Percentiles rank a stretch among this genome's conserved stretches.
These are phyloP conservation scores for Herpailurus yagouaroundi DNA, from an alignment of 2,113 vertebrate genomes.

Conservation along the genomic window DNA sequence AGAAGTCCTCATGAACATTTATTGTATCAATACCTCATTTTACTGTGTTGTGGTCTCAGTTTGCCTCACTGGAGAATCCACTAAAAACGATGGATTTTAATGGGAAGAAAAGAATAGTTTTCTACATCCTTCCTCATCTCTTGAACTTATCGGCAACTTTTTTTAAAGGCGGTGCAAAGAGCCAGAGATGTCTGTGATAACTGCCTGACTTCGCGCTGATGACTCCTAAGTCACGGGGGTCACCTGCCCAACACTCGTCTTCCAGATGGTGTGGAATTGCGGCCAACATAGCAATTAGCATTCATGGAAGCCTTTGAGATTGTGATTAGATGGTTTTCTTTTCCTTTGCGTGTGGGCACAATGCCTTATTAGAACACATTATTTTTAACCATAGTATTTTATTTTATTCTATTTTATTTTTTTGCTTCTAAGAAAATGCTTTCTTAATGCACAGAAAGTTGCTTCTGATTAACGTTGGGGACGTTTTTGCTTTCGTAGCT, in stretches of 20 bases:
- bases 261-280: conserved; percentile 1
- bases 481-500: conserved; percentile 62
- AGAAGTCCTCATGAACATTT: conserved; percentile 61
- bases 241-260: conserved; percentile 29
- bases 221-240: conserved; percentile 18
- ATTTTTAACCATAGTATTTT: conserved; percentile 47
- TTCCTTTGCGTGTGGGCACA: conserved; percentile 53
- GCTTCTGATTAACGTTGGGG: conserved; percentile 66
- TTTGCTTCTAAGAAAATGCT: conserved; percentile 64
- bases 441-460: conserved; percentile 65
- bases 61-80: conserved; percentile 73
- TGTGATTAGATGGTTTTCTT: conserved; percentile 19
- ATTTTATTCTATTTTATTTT: background rate
- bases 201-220: conserved; percentile 42
- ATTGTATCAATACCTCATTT: conserved; percentile 83
- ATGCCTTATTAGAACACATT: conserved; percentile 67
- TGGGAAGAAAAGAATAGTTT: conserved; percentile 62
- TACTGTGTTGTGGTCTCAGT: conserved; percentile 77
- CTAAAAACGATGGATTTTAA: conserved; percentile 67
- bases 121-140: conserved; percentile 40
- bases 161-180: conserved; percentile 53
- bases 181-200: conserved; percentile 14
- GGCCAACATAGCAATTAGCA: background rate
- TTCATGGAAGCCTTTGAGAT: conserved; percentile 63
- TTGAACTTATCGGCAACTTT: conserved; percentile 63